Percentiles rank a stretch among this genome's conserved stretches.
These are phyloP conservation scores for Pygoscelis antarcticus DNA, from an alignment of 2,113 vertebrate species.

Conservation along the genomic window DNA sequence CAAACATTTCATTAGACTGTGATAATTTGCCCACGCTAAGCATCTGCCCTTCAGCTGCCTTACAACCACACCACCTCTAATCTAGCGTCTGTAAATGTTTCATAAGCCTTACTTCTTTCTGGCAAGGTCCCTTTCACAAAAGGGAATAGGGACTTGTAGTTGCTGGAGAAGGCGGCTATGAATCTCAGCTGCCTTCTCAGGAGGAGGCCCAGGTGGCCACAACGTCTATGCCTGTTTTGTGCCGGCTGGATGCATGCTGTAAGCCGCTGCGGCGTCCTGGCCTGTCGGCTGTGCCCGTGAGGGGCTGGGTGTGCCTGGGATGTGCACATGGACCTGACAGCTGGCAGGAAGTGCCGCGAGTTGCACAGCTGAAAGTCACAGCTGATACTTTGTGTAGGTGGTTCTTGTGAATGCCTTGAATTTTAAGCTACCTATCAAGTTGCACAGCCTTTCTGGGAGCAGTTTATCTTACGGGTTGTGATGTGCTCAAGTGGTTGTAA, in stretches of 20 bases:
- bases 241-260: not conserved
- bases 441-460: not conserved
- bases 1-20: not conserved
- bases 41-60: not conserved
- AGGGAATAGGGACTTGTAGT: not conserved
- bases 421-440: not conserved
- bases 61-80: not conserved
- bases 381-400: not conserved
- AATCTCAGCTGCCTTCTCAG: not conserved
- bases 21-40: not conserved
- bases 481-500: not conserved
- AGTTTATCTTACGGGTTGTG: not conserved
- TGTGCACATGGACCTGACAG: not conserved
- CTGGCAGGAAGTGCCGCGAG: fast-evolving
- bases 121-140: not conserved
- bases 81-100: not conserved
- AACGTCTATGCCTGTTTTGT: fast-evolving
- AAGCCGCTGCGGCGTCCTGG: not conserved
- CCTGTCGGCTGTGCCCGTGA: fast-evolving
- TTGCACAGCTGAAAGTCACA: not conserved
- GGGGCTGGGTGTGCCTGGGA: not conserved
- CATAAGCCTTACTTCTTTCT: not conserved
- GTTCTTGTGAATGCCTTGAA: not conserved
- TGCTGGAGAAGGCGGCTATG: not conserved
- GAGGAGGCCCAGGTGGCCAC: not conserved